Evolutionary conservation across 1,140 invertebrate genomes (phyloP), one percentile per base, ranked within the genome.

Genomic region (Thalassaphorura encarpata): DNA sequence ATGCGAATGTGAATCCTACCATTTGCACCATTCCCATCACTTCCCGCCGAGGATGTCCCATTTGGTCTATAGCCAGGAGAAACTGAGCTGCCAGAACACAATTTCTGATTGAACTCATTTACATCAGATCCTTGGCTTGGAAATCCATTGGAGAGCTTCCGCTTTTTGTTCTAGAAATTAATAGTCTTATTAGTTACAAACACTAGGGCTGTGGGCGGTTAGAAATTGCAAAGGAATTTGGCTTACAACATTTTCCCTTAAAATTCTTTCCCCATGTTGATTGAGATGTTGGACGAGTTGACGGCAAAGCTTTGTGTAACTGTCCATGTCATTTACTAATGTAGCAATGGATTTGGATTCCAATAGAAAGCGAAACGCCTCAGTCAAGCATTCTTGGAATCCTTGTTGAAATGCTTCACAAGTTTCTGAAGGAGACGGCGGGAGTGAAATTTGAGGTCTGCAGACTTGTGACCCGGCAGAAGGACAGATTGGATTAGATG

Each of bases 331-430:
- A n/a, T n/a, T n/a, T n/a, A n/a, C n/a, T n/a, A n/a, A n/a, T 0
- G 85, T 80, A 48, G 81, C 82, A 63, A 82, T 80, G 1, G 84
- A 87, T 67, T 91, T 86, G 0, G 82, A 79, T 64, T 95, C 89
- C 1, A 90, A 84, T 18, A 96, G 79, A 70, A 89, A 96, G 62
- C 89, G 79, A 72, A 94, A 83, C 0, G 84, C 82, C 69, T 97
- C 91, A 39, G 83, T 84, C 60, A 92, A 77, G 62, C 90, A 94
- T 69, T 94, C 90, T 69, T 89, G 84, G 72, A 84, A 96, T 2
- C 91, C 89, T 5, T 80, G 64, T 43, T 80, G 78, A 66, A 90
- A 49, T 82, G 78, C 40, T 83, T 79, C 13, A 76, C 58, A 16
- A n/a, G 16, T 11, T 47, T 42, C 18, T 1, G n/a, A n/a, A n/a